Evolutionary conservation across 2,797 vertebrate genomes (phyloP), one percentile per base, ranked within the genome.

Genomic region (Periophthalmus magnuspinnatus): DNA sequence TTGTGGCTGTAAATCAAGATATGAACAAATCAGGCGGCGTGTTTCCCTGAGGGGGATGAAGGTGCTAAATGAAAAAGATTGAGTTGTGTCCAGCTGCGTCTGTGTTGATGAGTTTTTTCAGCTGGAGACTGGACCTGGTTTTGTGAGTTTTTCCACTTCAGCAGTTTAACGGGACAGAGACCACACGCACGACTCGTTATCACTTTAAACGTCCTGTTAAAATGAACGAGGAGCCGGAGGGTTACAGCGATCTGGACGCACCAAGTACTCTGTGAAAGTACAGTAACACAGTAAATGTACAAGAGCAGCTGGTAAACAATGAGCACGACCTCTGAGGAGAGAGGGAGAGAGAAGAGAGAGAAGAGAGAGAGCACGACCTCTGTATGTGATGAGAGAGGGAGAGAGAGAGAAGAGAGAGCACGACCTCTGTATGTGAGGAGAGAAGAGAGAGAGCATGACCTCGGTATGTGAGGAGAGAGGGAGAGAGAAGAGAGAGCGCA

Each of bases 231-330:
- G 54, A 69, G 68, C 75, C 58, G 67, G 65, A 52, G 48, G 69
- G 67, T 85, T 81, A 82, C 24, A 65, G 77, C 76, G 70, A 70
- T 32, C 65, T 60, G 68, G 77, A 84, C 77, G 55, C 79, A 81
- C 75, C 77, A 63, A 74, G 77, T 28, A 77, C 74, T 71, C 75
- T 61, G 69, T 81, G 71, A 90, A 87, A 76, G 56, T 14, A 28
- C 62, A 78, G 14, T 32, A 55, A 55, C 16, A 69, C 62, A 38
- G 67, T 56, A 55, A 68, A 60, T 79, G 22, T 80, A 72, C 58
- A 67, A 24, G 66, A 7, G 9, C 56, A 72, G 72, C 77, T 72
- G 45, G 81, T 64, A 79, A 80, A 11, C 5, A 16, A n/a, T n/a
- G 8, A n/a, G 28, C 56, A 52, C 3, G 32, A 36, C 57, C 60